These are phyloP conservation scores for Sylvia borin DNA, from an alignment of 2,797 vertebrate species.

Conservation along the genomic window DNA sequence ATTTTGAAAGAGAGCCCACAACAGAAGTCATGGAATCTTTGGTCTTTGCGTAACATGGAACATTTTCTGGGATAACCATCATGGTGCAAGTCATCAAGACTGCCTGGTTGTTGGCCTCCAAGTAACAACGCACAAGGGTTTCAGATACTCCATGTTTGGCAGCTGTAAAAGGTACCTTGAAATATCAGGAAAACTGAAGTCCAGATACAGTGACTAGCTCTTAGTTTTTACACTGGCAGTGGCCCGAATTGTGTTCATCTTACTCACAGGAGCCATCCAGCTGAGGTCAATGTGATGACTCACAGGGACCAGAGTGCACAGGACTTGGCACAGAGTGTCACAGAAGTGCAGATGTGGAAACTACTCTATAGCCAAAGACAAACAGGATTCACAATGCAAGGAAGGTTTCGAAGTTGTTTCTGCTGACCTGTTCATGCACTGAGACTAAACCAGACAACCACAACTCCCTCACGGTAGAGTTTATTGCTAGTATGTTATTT, in stretches of 20 bases:
- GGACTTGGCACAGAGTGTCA: slow-evolving; percentile 7
- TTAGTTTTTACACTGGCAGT: slow-evolving; percentile 4
- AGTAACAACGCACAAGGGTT: neutral
- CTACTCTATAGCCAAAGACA: neutral
- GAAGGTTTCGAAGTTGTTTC: slow-evolving; percentile 3
- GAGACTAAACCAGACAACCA: neutral
- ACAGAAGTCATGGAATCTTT: slow-evolving; percentile 67
- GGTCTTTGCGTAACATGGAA: slow-evolving; percentile 58
- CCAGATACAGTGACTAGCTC: slow-evolving; percentile 17
- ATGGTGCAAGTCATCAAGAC: slow-evolving; percentile 34
- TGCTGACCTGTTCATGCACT: neutral
- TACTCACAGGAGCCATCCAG: slow-evolving; percentile 36
- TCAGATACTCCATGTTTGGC: slow-evolving; percentile 26
- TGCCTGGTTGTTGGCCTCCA: slow-evolving; percentile 32
- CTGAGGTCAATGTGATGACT: slow-evolving; percentile 11
- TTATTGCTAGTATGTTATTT: slow-evolving; percentile 34
- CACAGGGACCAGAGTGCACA: slow-evolving; percentile 6
- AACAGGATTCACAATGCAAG: neutral
- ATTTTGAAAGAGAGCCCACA: slow-evolving; percentile 65
- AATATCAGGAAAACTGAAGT: slow-evolving; percentile 29
- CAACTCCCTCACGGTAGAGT: neutral
- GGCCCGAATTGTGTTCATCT: neutral
- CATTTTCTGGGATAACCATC: slow-evolving; percentile 39
- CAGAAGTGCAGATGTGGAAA: slow-evolving; percentile 68
- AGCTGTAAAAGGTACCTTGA: slow-evolving; percentile 51